Evolutionary conservation across 2,797 vertebrate genomes (phyloP).

Genomic region (Heteromormyrus szaboi): DNA sequence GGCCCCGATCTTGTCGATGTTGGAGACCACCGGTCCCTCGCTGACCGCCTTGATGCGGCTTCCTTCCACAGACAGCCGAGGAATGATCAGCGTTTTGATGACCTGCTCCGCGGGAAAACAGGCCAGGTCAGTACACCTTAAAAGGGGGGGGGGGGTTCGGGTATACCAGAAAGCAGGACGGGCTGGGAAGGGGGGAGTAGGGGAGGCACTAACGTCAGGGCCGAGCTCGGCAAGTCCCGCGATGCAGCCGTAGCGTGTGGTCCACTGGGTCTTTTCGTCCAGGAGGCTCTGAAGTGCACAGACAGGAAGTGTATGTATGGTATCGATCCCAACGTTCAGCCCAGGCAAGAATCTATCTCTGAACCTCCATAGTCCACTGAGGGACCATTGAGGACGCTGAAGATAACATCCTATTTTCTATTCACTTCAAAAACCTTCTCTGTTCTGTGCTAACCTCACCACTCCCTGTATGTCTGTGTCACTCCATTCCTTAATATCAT

Average conservation of each 20-base stretch:
- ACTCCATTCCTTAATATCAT: not conserved
- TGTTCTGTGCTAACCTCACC: not conserved
- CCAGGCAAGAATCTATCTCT: not conserved
- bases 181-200: not conserved
- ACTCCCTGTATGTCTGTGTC: not conserved
- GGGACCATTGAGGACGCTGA: not conserved
- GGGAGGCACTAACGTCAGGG: constrained; percentile 67
- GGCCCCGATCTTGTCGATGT: constrained; percentile 89
- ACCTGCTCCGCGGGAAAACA: constrained; percentile 57
- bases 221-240: constrained; percentile 86
- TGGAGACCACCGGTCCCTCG: constrained; percentile 80
- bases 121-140: not conserved
- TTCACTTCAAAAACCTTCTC: not conserved
- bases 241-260: constrained; percentile 69
- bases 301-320: not conserved
- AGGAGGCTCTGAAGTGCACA: constrained; percentile 69
- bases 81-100: constrained; percentile 87
- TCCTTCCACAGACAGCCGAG: constrained; percentile 75
- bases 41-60: constrained; percentile 75
- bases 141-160: not conserved
- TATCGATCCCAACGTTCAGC: too few species aligned
- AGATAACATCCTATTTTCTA: not conserved
- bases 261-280: constrained; percentile 91
- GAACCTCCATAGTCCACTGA: not conserved
- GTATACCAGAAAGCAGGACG: not conserved